Evolutionary conservation across 2,797 vertebrate genomes (phyloP), one percentile per base, ranked within the genome.

Genomic region (Microcaecilia unicolor): DNA sequence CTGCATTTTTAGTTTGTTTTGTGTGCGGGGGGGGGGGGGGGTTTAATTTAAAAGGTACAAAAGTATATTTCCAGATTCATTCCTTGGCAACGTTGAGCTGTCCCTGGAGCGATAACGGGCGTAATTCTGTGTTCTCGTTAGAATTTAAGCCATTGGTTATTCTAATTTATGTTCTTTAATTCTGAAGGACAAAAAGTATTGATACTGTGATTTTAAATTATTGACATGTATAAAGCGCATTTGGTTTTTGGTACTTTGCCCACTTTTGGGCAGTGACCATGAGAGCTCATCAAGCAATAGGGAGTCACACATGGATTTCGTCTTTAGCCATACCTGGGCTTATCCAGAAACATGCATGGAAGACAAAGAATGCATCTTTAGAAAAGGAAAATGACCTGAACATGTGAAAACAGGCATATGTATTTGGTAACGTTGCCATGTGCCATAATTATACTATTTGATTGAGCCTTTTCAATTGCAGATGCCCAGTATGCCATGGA

Each of bases 151-250:
- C 54, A 66, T 70, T 53, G 34, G 7, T 54, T 48, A 47, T 74
- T 67, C 44, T 61, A 32, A 61, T 69, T 70, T 64, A 52, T 60
- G 41, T 70, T 67, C 57, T 72, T 67, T 66, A 50, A n/a, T 51
- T 74, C 43, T 65, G 65, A 78, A 76, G 60, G 68, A 76, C 68
- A 63, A 70, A 53, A 73, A 64, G 49, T 76, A 70, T 82, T 66
- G 48, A 76, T 76, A 75, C 67, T 84, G 59, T 84, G 66, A 76
- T 84, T 85, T 79, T 72, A 76, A 78, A 72, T 81, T 67, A 67
- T 80, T 81, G 41, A 57, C 51, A 51, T 61, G 31, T 67, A 55
- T 73, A 69, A 56, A 74, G 55, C 62, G 37, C 47, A 55, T 69
- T 51, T 40, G 60, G 44, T 67, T 70, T 57, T 76, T 69, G 63